Percentiles rank a stretch among this genome's conserved stretches.
Evolutionary conservation across 2,113 vertebrate species (phyloP).

Genomic region (Calcarius ornatus): DNA sequence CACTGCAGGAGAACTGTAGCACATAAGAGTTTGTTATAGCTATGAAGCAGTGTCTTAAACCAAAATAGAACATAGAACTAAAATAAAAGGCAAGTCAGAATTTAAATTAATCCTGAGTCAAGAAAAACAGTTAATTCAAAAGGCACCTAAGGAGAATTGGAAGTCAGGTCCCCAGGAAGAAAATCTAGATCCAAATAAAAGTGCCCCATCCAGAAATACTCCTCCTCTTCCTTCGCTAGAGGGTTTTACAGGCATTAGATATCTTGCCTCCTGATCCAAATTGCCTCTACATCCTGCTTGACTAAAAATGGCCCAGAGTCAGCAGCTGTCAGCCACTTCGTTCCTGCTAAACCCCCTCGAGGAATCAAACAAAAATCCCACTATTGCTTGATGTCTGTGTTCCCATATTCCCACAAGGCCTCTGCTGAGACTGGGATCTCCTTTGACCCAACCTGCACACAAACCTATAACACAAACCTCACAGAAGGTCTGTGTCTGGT

Average conservation of each 20-base stretch:
- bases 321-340: background rate
- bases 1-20: background rate
- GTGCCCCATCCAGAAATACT: background rate
- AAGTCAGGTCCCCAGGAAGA: background rate
- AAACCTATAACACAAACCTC: background rate
- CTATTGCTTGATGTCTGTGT: background rate
- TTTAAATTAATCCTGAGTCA: background rate
- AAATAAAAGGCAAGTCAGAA: background rate
- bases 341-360: background rate
- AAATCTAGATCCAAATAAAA: background rate
- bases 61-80: background rate
- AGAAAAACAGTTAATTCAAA: background rate
- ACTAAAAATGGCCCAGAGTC: background rate
- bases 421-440: background rate
- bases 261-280: background rate
- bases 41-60: background rate
- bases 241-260: background rate
- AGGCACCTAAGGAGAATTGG: background rate
- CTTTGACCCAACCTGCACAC: rapidly evolving
- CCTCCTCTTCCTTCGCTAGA: background rate
- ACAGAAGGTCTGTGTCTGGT: background rate
- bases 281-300: background rate
- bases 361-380: background rate
- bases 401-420: background rate
- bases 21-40: background rate